A percentile compares a stretch with the other conserved stretches of the same genome.
Evolutionary conservation across 2,888 invertebrate genomes (phyloP).

Genomic region (Cantharis rustica): DNA sequence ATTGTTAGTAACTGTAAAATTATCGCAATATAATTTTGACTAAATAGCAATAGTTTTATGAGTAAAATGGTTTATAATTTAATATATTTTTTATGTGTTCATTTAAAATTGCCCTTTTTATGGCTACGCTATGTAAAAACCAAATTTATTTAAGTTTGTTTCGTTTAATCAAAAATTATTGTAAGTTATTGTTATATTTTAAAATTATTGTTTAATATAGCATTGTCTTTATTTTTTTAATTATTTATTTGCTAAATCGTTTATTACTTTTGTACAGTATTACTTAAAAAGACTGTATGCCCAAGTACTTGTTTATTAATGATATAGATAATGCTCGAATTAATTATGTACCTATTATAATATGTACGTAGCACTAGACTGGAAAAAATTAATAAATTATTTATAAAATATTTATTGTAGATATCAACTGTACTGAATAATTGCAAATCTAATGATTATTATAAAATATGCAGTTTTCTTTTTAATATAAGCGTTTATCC

Average conservation of each 20-base stretch:
- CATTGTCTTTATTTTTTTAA: slow-evolving; percentile 21
- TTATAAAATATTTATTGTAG: slow-evolving; percentile 23
- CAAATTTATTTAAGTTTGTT: slow-evolving; percentile 4
- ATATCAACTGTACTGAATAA: slow-evolving; percentile 16
- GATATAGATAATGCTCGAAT: slow-evolving; percentile 3
- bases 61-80: no score
- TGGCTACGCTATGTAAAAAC: neutral
- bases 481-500: no score
- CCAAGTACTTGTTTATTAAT: slow-evolving; percentile 13
- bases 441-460: neutral
- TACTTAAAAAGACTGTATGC: slow-evolving; percentile 24
- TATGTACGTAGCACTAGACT: slow-evolving; percentile 10
- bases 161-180: slow-evolving; percentile 2
- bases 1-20: neutral
- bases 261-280: slow-evolving; percentile 23
- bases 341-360: slow-evolving; percentile 12
- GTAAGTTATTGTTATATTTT: slow-evolving; percentile 6
- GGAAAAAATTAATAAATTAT: slow-evolving; percentile 10
- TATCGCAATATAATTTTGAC: neutral
- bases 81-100: no score
- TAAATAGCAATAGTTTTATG: neutral
- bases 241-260: slow-evolving; percentile 7
- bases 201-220: slow-evolving; percentile 3
- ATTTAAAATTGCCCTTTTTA: neutral
- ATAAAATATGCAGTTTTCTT: neutral